Base-by-base conservation (phyloP, 2,797 vertebrate genomes). In the Acanthornis magna region DNA sequence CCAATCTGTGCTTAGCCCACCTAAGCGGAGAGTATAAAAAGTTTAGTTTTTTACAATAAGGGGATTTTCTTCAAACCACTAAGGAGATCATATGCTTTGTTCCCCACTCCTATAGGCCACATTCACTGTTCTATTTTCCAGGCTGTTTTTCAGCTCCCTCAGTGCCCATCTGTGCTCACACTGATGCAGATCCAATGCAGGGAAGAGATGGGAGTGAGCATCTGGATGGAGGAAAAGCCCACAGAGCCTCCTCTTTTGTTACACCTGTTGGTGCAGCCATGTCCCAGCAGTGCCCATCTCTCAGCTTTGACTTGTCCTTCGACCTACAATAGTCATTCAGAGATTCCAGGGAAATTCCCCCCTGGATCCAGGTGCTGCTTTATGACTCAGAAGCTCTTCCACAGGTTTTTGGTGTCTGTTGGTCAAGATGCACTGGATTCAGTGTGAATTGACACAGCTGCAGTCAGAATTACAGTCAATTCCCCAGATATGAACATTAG, bases 101-200 rank as follows among this genome's bases (percentile, higher is more conserved):
- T 38, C 11, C 36, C 36, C 36, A 38, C 36, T 38, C 36, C 36
- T 38, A 42, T 16, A 42, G 29, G 21, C n/a, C 2, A 3, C 2
- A 1, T 48, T 58, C 25, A 58, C 8, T 0, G 1, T 15, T 47
- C 25, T 19, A 0, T 38, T 63, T 74, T 40, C 11, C 10, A 57
- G 38, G 14, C 12, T 50, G 20, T 34, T 76, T 81, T 63, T 58
- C 36, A 22, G 36, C 50, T 75, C 38, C n/a, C 36, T n/a, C 22
- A 2, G 7, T 62, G 83, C 19, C 34, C 18, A 36, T 11, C 18
- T 79, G 10, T 34, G 34, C 16, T 60, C 76, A 32, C 22, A 10
- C 9, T 7, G 3, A 8, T 16, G 34, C 3, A 54, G 47, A 50
- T 19, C 18, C 65, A 42, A 5, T 12, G 21, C 32, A 66, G 29